These are phyloP conservation scores for Sander lucioperca DNA, from an alignment of 2,113 vertebrate genomes.

Conservation along the genomic window DNA sequence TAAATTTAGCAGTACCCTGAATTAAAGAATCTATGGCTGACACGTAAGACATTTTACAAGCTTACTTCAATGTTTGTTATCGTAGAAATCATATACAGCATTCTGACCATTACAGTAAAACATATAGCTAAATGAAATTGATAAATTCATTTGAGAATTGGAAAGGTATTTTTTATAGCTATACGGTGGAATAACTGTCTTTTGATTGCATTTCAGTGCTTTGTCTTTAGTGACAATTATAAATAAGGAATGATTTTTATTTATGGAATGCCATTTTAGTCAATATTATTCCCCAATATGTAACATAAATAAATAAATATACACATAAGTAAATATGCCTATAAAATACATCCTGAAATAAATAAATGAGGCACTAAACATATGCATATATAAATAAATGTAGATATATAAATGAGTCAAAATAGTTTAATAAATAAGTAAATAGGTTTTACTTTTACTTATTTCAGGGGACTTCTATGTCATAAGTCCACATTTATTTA, in stretches of 20 bases:
- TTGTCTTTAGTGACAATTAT: background rate
- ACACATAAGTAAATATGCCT: no score
- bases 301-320: no score
- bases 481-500: no score
- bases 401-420: no score
- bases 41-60: constrained; percentile 4
- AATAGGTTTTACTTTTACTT: no score
- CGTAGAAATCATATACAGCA: background rate
- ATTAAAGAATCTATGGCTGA: background rate
- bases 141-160: background rate
- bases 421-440: no score
- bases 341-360: no score
- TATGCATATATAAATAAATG: no score
- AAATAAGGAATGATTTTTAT: background rate
- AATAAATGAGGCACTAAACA: no score
- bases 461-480: no score
- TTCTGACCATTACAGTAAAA: background rate
- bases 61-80: background rate
- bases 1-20: constrained; percentile 3
- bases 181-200: background rate
- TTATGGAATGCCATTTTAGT: no score
- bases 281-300: no score
- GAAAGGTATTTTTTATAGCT: background rate
- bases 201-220: background rate
- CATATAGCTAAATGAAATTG: background rate